Evolutionary conservation across 37 sponge, comb jelly and placozoan species (phyloP), one percentile per base, ranked within the genome.

Genomic region (Lycopodina hypogea): DNA sequence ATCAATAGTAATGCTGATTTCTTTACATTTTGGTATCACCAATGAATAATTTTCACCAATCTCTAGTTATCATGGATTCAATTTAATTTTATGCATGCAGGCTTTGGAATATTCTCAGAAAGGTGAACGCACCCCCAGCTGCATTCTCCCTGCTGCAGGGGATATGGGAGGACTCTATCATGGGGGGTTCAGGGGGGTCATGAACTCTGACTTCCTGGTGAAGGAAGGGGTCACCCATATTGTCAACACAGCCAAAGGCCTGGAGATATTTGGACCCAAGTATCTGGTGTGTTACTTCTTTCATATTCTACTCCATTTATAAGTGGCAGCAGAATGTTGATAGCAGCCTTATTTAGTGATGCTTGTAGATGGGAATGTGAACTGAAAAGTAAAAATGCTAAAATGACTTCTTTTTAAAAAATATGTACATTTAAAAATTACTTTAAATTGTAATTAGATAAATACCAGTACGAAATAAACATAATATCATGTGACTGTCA

Each of bases 251-350:
- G 94, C 94, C 3, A 81, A 77, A 56, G 94, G 94, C 32, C 82
- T 93, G 23, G 94, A 93, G 29, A 86, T 88, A 56, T 89, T 93
- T 81, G 93, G 93, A 0, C 86, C 83, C 30, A 93, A 93, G 29
- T 93, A 89, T 57, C 48, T 63, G 39, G 91, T 90, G 42, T 33
- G 67, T 61, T 2, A 38, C 39, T 72, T 35, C 55, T 74, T 6
- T 56, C 2, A 23, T 19, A 15, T 24, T 23, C 19, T 18, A 30
- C 37, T 30, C 21, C 68, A n/a, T 24, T 62, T 19, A 19, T 62
- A 62, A 24, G 9, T 36, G 41, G 40, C 32, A 12, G 15, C 9
- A 37, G 41, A 68, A 68, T 23, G 69, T 23, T 68, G 36, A n/a
- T 62, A 62, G 28, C 55, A 62, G 26, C 64, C 64, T 62, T 62